Percentiles rank a stretch among this genome's conserved stretches.
Evolutionary conservation across 2,113 vertebrate genomes (phyloP).

Genomic region (Trinectes maculatus): DNA sequence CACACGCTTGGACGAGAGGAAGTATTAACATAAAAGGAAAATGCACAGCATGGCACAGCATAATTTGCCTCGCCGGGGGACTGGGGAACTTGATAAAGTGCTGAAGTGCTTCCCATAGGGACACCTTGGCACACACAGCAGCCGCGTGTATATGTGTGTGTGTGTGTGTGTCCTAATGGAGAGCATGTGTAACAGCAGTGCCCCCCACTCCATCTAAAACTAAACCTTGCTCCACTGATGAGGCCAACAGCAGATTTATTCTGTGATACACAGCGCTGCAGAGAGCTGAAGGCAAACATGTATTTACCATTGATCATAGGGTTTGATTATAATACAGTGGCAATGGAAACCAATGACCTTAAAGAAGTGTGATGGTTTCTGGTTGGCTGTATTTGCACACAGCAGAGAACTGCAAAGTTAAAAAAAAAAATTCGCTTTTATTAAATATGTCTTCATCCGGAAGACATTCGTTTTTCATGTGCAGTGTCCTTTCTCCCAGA

Average conservation of each 20-base stretch:
- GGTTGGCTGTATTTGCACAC: neutral
- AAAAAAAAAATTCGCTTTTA: too few relatives aligned
- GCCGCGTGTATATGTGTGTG: slow-evolving; percentile 10
- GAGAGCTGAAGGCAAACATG: slow-evolving; percentile 39
- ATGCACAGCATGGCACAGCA: slow-evolving; percentile 53
- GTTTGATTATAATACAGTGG: slow-evolving; percentile 33
- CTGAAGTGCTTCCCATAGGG: slow-evolving; percentile 49
- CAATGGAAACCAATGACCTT: slow-evolving; percentile 13
- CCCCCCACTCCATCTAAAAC: slow-evolving; percentile 50
- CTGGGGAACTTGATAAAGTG: slow-evolving; percentile 56
- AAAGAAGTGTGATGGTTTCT: slow-evolving; percentile 27
- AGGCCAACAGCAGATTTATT: slow-evolving; percentile 54
- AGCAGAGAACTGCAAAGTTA: neutral
- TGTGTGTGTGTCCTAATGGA: slow-evolving; percentile 10
- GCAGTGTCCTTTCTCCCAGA: slow-evolving; percentile 9
- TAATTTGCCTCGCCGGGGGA: slow-evolving; percentile 51
- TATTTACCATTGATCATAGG: slow-evolving; percentile 56
- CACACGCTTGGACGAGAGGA: slow-evolving; percentile 50
- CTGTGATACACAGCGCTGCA: slow-evolving; percentile 29
- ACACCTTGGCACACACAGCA: slow-evolving; percentile 50
- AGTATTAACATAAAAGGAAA: slow-evolving; percentile 69
- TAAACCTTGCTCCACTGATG: slow-evolving; percentile 25
- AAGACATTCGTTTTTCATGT: slow-evolving; percentile 19
- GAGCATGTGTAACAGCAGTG: slow-evolving; percentile 28
- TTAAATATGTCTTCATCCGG: slow-evolving; percentile 32